Evolutionary conservation across 2,113 vertebrate species (phyloP).

Genomic region (Heterotilapia buettikoferi): DNA sequence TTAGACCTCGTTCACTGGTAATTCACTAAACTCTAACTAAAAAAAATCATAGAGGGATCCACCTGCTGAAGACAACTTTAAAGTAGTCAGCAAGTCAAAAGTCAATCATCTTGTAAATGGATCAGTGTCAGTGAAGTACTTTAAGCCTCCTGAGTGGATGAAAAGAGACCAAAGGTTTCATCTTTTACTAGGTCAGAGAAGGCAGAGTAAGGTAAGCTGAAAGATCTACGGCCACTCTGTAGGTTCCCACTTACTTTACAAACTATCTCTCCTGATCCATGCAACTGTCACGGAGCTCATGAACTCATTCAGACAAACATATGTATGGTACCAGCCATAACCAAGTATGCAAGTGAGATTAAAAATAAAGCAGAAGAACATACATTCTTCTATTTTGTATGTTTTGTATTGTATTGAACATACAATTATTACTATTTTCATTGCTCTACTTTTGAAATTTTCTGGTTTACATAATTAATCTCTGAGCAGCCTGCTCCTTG

Average conservation of each 20-base stretch:
- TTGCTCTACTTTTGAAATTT: constrained; percentile 9
- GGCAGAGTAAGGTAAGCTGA: neutral
- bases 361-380: neutral
- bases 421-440: neutral
- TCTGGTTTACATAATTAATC: neutral
- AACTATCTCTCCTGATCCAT: neutral
- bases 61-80: neutral
- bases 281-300: neutral
- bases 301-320: neutral
- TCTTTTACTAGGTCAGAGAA: constrained; percentile 26
- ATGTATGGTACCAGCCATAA: neutral
- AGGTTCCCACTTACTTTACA: neutral
- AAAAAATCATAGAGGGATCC: neutral
- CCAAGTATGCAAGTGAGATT: neutral
- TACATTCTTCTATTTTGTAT: neutral
- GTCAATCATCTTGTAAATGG: constrained; percentile 27
- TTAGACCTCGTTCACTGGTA: neutral
- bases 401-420: neutral
- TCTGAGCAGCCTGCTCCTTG: constrained; percentile 29
- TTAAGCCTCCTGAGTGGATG: constrained; percentile 45
- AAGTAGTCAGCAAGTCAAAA: neutral
- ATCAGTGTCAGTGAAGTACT: constrained; percentile 36
- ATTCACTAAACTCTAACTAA: neutral
- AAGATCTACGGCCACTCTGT: neutral
- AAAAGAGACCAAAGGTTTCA: constrained; percentile 5